phyloP scores from a whole-genome alignment of 2,888 invertebrate species.

The Acheta domesticus region DNA sequence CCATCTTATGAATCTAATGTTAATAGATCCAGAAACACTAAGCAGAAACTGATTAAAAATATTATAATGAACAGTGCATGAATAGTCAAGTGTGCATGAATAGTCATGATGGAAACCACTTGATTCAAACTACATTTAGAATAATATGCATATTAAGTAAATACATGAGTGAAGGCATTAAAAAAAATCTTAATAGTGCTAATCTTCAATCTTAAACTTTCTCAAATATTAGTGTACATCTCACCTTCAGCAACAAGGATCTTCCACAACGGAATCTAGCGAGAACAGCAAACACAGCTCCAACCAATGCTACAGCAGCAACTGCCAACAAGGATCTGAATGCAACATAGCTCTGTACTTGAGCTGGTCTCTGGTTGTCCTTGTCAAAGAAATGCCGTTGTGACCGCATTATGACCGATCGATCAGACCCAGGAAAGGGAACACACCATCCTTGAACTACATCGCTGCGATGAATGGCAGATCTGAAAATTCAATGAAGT shows the following conservation, averaged over 20 bases:
- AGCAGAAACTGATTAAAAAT: neutral
- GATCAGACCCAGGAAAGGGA: conserved; percentile 81
- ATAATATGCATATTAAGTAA: too few species aligned
- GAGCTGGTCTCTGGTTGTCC: conserved; percentile 69
- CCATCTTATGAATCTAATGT: too few species aligned
- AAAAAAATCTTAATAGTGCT: too few species aligned
- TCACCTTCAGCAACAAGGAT: conserved; percentile 61
- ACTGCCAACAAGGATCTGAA: conserved; percentile 55
- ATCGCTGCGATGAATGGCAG: conserved; percentile 52
- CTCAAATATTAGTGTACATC: too few species aligned
- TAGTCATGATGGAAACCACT: too few species aligned
- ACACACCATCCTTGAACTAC: conserved; percentile 58
- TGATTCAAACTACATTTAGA: too few species aligned
- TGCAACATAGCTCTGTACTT: conserved; percentile 71
- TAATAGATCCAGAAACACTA: too few species aligned
- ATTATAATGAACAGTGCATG: too few species aligned
- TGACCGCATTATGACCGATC: conserved; percentile 74
- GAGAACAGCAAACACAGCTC: conserved; percentile 59
- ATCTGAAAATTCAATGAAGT: conserved; percentile 44
- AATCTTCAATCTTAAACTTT: too few species aligned
- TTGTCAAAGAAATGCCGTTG: conserved; percentile 71
- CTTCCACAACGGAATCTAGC: conserved; percentile 62
- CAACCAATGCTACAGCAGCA: conserved; percentile 54
- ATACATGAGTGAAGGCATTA: too few species aligned
- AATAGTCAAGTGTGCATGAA: too few species aligned